These are phyloP conservation scores for Hippolais icterina DNA, from an alignment of 2,113 vertebrate genomes.

Conservation along the genomic window DNA sequence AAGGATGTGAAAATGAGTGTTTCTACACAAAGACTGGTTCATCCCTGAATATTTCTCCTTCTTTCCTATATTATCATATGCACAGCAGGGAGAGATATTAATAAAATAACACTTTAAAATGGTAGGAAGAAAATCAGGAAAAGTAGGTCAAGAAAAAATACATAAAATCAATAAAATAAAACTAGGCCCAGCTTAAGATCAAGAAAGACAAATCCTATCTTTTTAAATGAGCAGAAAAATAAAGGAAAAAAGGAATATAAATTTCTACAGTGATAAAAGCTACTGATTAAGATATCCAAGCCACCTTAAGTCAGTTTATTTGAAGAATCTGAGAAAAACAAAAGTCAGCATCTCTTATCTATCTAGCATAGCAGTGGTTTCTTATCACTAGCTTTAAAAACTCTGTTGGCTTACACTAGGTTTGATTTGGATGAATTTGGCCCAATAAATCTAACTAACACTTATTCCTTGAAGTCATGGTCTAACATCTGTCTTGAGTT, in stretches of 20 bases:
- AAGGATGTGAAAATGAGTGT: not conserved
- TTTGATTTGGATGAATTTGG: not conserved
- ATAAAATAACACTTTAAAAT: not conserved
- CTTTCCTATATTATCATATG: not conserved
- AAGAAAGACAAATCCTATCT: not conserved
- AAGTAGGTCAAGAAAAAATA: not conserved
- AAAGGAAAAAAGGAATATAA: not conserved
- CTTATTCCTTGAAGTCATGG: slow-evolving; percentile 26
- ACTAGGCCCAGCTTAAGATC: not conserved
- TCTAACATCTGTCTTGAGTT: not conserved
- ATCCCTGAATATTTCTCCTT: not conserved
- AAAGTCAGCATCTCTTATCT: not conserved
- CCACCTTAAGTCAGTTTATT: not conserved
- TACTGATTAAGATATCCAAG: not conserved
- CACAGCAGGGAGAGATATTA: not conserved
- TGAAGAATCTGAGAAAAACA: not conserved
- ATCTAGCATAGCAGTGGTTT: not conserved
- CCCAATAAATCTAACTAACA: slow-evolving; percentile 37
- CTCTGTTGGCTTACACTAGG: not conserved
- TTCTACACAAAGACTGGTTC: not conserved
- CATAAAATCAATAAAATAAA: not conserved
- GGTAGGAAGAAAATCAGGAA: not conserved
- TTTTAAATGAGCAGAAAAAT: not conserved
- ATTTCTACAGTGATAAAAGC: not conserved
- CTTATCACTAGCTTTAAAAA: slow-evolving; percentile 15